Evolutionary conservation across 2,797 vertebrate genomes (phyloP), one percentile per base, ranked within the genome.

Genomic region (Apogon hyalosoma): DNA sequence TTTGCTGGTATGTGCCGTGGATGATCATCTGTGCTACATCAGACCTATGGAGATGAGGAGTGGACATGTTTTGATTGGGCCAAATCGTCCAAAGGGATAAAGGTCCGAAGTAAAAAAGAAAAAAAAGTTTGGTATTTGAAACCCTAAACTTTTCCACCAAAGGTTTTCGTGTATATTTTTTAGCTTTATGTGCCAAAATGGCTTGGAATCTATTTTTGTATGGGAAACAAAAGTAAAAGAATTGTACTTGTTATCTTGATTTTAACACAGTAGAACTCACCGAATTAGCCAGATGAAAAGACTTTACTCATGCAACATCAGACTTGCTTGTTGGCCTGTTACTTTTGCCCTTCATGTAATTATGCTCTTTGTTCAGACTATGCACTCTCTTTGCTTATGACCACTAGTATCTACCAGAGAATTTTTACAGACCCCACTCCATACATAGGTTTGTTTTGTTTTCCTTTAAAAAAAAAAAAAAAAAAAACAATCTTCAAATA

Each of bases 351-450:
- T 87, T 71, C 65, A 62, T 87, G 87, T 90, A 88, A 50, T 78
- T 66, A 85, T 90, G 88, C 91, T 88, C 90, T 66, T 87, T 84
- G 83, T 91, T 89, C 79, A 88, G 88, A 87, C 85, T 90, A 88
- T 92, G 94, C 95, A 94, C 85, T 93, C 90, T 90, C 77, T 93
- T 77, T 80, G 91, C 92, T 92, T 95, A 93, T 91, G 94, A 95
- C 95, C 95, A 96, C 95, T 93, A 94, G 78, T 89, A 93, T 88
- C 91, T 94, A 95, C 93, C 94, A 95, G 95, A 94, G 92, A 94
- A 87, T 86, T 90, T 92, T 94, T 93, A 93, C 89, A 28, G 85
- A 81, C 79, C 68, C 24, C 40, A 6, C 7, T 88, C 70, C 87
- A 93, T 92, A 87, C 82, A 69, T 93, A 75, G 33, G 59, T 74